Evolutionary conservation across 2,888 invertebrate genomes (phyloP).

Genomic region (Salpingus planirostris): DNA sequence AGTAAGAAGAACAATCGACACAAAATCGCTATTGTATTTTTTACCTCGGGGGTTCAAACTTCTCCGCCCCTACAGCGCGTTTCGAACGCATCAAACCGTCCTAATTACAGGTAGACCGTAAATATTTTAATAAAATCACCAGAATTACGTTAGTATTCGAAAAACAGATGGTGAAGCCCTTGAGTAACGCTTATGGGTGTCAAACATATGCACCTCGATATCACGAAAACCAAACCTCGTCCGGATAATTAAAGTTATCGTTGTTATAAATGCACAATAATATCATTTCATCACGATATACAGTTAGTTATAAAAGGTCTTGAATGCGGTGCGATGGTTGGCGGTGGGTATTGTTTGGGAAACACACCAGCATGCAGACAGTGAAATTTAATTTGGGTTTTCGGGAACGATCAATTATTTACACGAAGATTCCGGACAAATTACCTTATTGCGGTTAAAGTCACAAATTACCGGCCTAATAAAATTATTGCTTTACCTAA

Average conservation of each 20-base stretch:
- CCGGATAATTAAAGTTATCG: conserved; percentile 16
- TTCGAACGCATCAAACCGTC: conserved; percentile 24
- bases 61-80: conserved; percentile 8
- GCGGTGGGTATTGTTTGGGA: conserved; percentile 13
- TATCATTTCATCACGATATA: conserved; percentile 18
- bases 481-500: too few species aligned
- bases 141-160: conserved; percentile 26
- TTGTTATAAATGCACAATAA: conserved; percentile 13
- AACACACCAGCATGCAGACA: conserved; percentile 6
- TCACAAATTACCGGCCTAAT: conserved; percentile 8
- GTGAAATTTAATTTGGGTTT: conserved; percentile 6
- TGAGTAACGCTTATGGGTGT: conserved; percentile 34
- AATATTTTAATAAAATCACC: conserved; percentile 30
- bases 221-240: conserved; percentile 20
- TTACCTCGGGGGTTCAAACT: conserved; percentile 21
- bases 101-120: conserved; percentile 34
- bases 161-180: conserved; percentile 33
- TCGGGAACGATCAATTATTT: conserved; percentile 16
- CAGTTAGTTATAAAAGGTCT: too few species aligned
- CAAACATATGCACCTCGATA: conserved; percentile 23
- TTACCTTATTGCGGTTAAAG: conserved; percentile 9
- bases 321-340: conserved; percentile 4
- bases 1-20: conserved; percentile 36
- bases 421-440: conserved; percentile 16
- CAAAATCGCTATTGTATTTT: conserved; percentile 32